A percentile compares a stretch with the other conserved stretches of the same genome.
Conservation (phyloP, 2,113 vertebrate genomes). For the Melanotaenia duboulayi region DNA sequence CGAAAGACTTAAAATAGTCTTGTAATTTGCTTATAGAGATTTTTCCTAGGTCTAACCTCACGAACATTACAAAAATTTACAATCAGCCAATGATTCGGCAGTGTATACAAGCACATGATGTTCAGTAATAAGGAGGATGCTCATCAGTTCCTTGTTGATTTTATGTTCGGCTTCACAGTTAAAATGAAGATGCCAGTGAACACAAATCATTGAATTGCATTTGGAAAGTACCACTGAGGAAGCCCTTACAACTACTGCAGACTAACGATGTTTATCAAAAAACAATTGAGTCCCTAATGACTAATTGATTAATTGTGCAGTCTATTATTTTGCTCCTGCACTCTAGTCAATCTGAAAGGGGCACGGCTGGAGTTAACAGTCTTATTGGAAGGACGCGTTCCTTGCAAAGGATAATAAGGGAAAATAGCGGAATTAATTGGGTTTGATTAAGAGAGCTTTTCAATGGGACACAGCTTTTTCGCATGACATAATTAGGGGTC, state of each 20-base stretch:
- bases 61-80: too few species aligned
- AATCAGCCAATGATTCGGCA: too few species aligned
- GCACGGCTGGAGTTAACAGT: conserved; percentile 79
- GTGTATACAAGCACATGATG: too few species aligned
- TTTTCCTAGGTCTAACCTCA: too few species aligned
- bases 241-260: conserved; percentile 35
- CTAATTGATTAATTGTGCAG: conserved; percentile 86
- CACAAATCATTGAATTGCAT: conserved; percentile 19
- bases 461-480: conserved; percentile 86
- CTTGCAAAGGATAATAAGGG: conserved; percentile 83
- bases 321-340: conserved; percentile 78
- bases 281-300: conserved; percentile 82
- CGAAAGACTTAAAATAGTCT: too few species aligned
- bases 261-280: conserved; percentile 73
- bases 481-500: conserved; percentile 88
- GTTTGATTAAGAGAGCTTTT: conserved; percentile 87
- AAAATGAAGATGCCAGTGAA: not conserved
- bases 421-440: conserved; percentile 91
- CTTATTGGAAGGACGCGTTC: conserved; percentile 80
- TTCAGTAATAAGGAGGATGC: too few species aligned
- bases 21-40: too few species aligned
- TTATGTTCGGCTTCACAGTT: not conserved
- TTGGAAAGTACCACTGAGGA: conserved; percentile 8
- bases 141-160: not conserved
- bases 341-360: conserved; percentile 71